Percentiles rank a stretch among this genome's conserved stretches.
Conservation (phyloP, 2,888 invertebrate genomes). For the Rugalucina vietnamica region DNA sequence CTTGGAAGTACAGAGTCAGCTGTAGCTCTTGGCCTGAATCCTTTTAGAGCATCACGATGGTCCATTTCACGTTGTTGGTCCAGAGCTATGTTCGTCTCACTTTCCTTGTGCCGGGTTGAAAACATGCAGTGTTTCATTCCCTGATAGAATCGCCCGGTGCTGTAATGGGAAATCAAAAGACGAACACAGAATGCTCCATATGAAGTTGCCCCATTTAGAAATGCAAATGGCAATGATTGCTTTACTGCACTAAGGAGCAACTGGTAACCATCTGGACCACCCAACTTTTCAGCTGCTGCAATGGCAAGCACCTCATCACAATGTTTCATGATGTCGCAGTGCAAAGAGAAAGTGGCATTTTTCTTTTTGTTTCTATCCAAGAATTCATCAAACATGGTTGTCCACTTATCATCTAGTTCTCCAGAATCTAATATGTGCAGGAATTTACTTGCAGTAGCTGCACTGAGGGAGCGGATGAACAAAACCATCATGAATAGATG, state of each 20-base stretch:
- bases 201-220: constrained; percentile 52
- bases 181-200: constrained; percentile 46
- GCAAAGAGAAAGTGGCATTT: constrained; percentile 32
- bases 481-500: not conserved
- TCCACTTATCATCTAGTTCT: not conserved
- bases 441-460: not conserved
- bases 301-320: constrained; percentile 43
- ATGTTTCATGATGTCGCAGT: constrained; percentile 35
- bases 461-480: not conserved
- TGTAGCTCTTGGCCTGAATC: not conserved
- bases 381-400: not conserved
- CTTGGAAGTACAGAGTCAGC: constrained; percentile 27
- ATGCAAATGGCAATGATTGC: constrained; percentile 51
- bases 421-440: not conserved
- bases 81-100: not conserved
- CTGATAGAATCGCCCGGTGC: not conserved
- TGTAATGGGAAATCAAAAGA: not conserved
- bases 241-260: constrained; percentile 41
- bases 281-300: constrained; percentile 35
- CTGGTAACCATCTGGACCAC: constrained; percentile 14
- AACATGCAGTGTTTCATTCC: not conserved
- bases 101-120: not conserved
- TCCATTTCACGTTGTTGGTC: constrained; percentile 47
- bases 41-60: constrained; percentile 49
- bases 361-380: not conserved